A percentile compares a stretch with the other conserved stretches of the same genome.
Conservation (phyloP, 2,888 invertebrate species). For the Matsumyia berberina region DNA sequence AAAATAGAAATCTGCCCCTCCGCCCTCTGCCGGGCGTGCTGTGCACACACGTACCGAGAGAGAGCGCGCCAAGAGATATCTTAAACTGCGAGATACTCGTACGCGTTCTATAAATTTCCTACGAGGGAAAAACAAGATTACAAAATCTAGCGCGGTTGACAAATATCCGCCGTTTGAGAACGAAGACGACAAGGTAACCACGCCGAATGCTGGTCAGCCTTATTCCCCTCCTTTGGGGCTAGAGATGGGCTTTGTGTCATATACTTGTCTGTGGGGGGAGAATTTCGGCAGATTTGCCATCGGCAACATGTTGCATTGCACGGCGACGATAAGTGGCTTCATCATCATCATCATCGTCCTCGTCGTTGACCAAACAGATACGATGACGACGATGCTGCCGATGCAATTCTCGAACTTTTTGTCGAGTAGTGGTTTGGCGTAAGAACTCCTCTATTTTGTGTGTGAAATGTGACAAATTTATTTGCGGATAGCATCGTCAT, state of each 20-base stretch:
- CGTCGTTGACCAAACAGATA: conserved; percentile 22
- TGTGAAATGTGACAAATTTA: conserved; percentile 63
- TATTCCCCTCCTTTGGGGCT: not conserved
- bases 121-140: conserved; percentile 55
- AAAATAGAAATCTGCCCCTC: conserved; percentile 75
- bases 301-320: conserved; percentile 69
- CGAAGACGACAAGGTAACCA: conserved; percentile 64
- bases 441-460: not conserved
- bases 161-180: conserved; percentile 69
- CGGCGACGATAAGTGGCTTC: conserved; percentile 7
- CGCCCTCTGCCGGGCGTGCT: conserved; percentile 3
- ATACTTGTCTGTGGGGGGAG: not conserved
- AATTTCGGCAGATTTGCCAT: conserved; percentile 42
- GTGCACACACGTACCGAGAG: not conserved
- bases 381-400: conserved; percentile 11
- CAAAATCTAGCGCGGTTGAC: conserved; percentile 64
- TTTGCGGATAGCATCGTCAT: conserved; percentile 65
- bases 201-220: conserved; percentile 39
- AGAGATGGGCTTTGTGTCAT: conserved; percentile 4
- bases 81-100: conserved; percentile 8
- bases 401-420: conserved; percentile 42
- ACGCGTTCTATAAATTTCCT: conserved; percentile 62
- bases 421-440: conserved; percentile 18
- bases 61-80: conserved; percentile 14
- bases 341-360: not conserved